Percentiles rank a stretch among this genome's conserved stretches.
Evolutionary conservation across 2,888 invertebrate genomes (phyloP).

Genomic region (Nasonovia ribisnigri): DNA sequence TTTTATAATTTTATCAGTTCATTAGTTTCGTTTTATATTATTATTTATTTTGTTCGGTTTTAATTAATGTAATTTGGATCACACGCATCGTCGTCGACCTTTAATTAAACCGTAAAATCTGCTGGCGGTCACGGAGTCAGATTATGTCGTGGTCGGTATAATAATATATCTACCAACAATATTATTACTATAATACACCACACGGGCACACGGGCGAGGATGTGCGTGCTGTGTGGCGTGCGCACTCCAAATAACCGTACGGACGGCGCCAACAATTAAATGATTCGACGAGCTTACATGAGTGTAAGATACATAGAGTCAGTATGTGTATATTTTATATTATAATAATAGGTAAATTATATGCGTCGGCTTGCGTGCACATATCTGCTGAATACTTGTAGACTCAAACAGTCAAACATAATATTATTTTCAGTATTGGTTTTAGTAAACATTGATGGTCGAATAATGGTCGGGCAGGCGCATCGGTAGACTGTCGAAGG

Average conservation of each 20-base stretch:
- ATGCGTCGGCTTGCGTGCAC: not conserved
- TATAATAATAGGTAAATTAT: not conserved
- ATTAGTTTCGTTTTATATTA: not conserved
- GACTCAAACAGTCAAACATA: not conserved
- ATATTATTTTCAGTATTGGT: not conserved
- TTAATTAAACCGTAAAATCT: not conserved
- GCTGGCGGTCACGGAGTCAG: not conserved
- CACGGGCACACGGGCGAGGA: not conserved
- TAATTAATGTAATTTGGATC: not conserved
- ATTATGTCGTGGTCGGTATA: not conserved
- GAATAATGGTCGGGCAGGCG: not conserved
- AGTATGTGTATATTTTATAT: not conserved
- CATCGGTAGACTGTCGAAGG: not conserved
- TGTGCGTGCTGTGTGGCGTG: not conserved
- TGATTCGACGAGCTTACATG: not conserved
- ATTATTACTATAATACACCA: not conserved
- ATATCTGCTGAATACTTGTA: not conserved
- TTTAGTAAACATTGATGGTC: not conserved
- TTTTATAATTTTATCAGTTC: not conserved
- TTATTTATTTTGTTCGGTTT: not conserved
- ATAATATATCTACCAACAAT: not conserved
- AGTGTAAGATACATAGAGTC: not conserved
- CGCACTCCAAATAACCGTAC: not conserved
- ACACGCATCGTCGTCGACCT: not conserved
- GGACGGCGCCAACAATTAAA: conserved; percentile 9